Base-by-base conservation (phyloP, 2,113 vertebrate genomes). In the Thunnus maccoyii region DNA sequence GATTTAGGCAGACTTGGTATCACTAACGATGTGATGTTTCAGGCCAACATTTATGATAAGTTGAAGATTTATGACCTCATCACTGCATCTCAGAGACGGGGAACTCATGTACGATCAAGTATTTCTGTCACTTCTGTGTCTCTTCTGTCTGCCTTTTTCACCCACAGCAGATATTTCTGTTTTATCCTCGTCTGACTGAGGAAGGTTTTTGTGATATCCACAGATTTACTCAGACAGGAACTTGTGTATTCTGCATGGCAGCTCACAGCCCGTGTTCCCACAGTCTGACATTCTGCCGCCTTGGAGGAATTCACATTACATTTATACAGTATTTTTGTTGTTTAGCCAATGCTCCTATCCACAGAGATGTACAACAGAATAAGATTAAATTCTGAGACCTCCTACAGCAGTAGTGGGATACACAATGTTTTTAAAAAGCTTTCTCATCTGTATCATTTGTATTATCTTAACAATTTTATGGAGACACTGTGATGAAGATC, bases 261-360 rank as follows among this genome's bases (percentile, higher is more conserved):
- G 48, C 65, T 78, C 71, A 48, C 60, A 60, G 65, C 58, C 69
- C 22, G 4, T 73, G 65, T 72, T 84, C 54, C 48, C 55, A 13
- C 83, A 62, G 48, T 76, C 56, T 50, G 63, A 78, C 85, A 77
- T 72, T 36, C 30, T 74, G 71, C 62, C 80, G 71, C 63, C 44
- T 82, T 76, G 84, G 76, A 78, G 41, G 64, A 85, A 85, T 80
- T 83, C 72, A 75, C 67, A 67, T 84, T 85, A 65, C 78, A 86
- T 79, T 86, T 79, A 56, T 78, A 60, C 18, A 69, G 56, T 82
- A 65, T 76, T 65, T 88, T 73, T 82, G 15, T 82, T 83, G 15
- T 82, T 83, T 82, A 81, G 66, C 62, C 85, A 36, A 67, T 78
- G 74, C 72, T 86, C 56, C 32, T 18, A 46, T 88, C 81, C 60